phyloP scores from a whole-genome alignment of 35 echinoderm and acorn worm species.

The Apostichopus californicus region DNA sequence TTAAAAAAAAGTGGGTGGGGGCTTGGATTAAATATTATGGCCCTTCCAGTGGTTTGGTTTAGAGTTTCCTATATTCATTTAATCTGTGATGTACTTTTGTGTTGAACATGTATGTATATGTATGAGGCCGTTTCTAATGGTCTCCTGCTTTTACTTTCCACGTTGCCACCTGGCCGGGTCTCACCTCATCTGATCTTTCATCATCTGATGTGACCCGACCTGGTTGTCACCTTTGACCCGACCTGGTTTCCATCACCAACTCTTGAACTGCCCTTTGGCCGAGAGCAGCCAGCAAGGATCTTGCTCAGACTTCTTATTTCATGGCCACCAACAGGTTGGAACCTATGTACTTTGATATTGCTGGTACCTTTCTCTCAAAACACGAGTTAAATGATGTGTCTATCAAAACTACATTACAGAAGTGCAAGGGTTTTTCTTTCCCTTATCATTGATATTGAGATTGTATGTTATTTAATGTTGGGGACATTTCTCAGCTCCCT shows the following conservation, averaged over 20 bases:
- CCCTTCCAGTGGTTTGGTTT: too few species aligned
- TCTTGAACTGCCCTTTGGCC: conserved; percentile 57
- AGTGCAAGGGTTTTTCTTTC: not conserved
- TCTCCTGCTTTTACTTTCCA: conserved; percentile 73
- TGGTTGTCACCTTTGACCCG: conserved; percentile 37
- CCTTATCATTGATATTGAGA: too few species aligned
- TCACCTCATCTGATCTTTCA: conserved; percentile 64
- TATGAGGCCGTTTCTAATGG: conserved; percentile 63
- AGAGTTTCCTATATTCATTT: too few species aligned
- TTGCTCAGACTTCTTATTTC: conserved; percentile 99
- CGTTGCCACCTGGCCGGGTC: conserved; percentile 77
- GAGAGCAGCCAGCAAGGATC: conserved; percentile 99
- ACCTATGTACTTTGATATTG: conserved; percentile 57
- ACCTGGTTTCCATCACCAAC: conserved; percentile 48
- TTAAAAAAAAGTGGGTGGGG: too few species aligned
- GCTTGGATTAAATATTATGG: too few species aligned
- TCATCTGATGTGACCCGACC: conserved; percentile 57
- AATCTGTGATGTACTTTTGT: not conserved
- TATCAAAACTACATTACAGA: conserved; percentile 1
- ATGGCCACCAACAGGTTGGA: conserved; percentile 99
- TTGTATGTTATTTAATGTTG: too few species aligned
- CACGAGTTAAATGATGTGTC: conserved; percentile 7
- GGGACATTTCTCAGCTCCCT: not conserved
- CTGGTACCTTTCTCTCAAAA: conserved; percentile 53
- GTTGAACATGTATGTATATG: conserved; percentile 30